Base-by-base conservation (phyloP, 2,888 invertebrate genomes). In the Automeris io region DNA sequence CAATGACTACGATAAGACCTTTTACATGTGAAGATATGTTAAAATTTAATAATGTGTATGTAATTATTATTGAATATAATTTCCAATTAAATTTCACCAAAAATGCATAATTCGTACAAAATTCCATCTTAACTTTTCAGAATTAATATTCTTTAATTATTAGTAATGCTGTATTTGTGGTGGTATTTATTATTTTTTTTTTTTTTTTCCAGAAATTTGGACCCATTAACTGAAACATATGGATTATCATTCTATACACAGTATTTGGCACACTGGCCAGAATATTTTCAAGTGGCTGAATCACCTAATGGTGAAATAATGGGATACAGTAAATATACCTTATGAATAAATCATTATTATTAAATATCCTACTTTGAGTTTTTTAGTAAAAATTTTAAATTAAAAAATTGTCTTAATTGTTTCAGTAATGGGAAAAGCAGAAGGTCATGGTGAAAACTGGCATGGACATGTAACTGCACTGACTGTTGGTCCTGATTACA, bases 381-480 rank as follows among this genome's bases (percentile, higher is more conserved):
- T 4, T 8, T 18, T 8, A 31, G 4, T 13, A 13, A 18, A 16
- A 33, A 13, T 13, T 35, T 24, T 34, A 5, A n/a, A 33, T 29
- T 22, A 18, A 9, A 34, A 7, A 41, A 24, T 23, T 22, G 32
- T 21, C 22, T 26, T 34, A 26, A 35, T 42, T 33, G 5, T 54
- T 89, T 47, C 67, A 98, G 98, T 99, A 37, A 99, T 99, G 98
- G 99, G 99, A 23, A 99, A 99, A 85, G 95, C 98, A 0, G 99
- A 99, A 87, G 99, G 99, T 0, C 91, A 91, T 52, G 93, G 94
- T 35, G 97, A 98, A 54, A 94, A 97, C 67, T 99, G 98, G 98
- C 99, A 99, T 87, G 99, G 99, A 0, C 99, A 99, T 85, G 99
- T 99, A 6, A 99, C 99, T 29, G 99, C 99, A 1, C 85, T 99